Conservation (phyloP, 1,140 invertebrate species). For the Rhagoletis pomonella region DNA sequence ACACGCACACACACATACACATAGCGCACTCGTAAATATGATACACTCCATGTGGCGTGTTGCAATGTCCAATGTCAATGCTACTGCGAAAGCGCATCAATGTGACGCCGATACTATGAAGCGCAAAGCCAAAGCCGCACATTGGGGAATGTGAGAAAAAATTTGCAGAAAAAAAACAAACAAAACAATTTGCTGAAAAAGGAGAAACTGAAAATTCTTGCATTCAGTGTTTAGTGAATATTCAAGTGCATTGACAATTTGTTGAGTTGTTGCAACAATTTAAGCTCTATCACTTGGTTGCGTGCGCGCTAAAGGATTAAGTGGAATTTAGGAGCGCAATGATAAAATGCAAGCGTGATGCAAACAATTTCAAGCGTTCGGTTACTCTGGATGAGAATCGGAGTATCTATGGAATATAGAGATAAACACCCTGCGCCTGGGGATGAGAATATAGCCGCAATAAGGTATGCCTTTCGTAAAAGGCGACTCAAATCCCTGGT, state of each 20-base stretch:
- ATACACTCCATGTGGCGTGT: constrained; percentile 37
- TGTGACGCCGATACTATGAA: constrained; percentile 5
- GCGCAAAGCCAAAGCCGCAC: constrained; percentile 34
- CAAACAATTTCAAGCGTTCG: no score
- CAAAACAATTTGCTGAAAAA: neutral
- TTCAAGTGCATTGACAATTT: constrained; percentile 45
- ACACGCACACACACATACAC: neutral
- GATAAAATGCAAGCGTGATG: no score
- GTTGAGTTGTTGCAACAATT: neutral
- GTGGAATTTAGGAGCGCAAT: neutral
- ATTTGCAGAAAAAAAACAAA: neutral
- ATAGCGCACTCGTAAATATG: neutral
- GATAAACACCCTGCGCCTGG: no score
- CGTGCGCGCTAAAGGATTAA: neutral
- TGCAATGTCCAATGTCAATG: constrained; percentile 45
- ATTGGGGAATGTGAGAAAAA: neutral
- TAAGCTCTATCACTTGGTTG: neutral
- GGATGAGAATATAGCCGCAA: no score
- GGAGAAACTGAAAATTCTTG: neutral
- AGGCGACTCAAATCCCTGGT: no score
- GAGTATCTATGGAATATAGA: no score
- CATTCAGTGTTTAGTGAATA: neutral
- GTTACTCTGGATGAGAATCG: no score
- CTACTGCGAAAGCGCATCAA: neutral
- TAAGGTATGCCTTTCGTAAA: no score